Conservation (phyloP, 2,888 invertebrate genomes). For the Eupithecia pulchellata region DNA sequence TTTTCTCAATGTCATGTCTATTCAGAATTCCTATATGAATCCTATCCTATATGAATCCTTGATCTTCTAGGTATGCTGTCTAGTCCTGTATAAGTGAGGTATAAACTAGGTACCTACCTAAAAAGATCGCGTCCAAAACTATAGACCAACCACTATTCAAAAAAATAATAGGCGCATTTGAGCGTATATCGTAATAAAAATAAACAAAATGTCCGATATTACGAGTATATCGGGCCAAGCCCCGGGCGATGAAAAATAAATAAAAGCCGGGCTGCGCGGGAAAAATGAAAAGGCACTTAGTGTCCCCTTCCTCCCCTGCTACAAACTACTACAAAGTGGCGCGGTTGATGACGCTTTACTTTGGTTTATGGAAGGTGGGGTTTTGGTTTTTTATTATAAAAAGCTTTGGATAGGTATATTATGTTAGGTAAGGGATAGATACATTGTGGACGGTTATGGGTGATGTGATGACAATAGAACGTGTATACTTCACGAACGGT, state of each 20-base stretch:
- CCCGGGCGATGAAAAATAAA: conserved; percentile 82
- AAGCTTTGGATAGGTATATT: background rate
- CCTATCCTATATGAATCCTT: too few relatives aligned
- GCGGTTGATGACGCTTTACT: conserved; percentile 24
- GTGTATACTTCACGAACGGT: too few relatives aligned
- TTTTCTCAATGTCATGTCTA: background rate
- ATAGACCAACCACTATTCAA: background rate
- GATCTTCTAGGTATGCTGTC: too few relatives aligned
- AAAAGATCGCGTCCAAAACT: background rate
- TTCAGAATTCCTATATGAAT: too few relatives aligned
- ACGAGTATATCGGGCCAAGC: conserved; percentile 65
- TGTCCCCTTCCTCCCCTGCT: conserved; percentile 61
- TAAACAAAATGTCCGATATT: conserved; percentile 77
- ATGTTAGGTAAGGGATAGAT: background rate
- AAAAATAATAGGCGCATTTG: conserved; percentile 68
- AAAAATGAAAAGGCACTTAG: conserved; percentile 79
- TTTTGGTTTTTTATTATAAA: conserved; percentile 3
- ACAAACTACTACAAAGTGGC: conserved; percentile 50
- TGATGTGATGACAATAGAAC: too few relatives aligned
- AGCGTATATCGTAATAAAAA: conserved; percentile 75
- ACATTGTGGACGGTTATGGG: background rate
- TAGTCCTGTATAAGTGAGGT: too few relatives aligned
- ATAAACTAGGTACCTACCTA: too few relatives aligned
- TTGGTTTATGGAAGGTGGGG: conserved; percentile 12
- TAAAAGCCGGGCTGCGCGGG: conserved; percentile 70